Evolutionary conservation across 2,797 vertebrate genomes (phyloP), one percentile per base, ranked within the genome.

Genomic region (Peromyscus melanophrys): DNA sequence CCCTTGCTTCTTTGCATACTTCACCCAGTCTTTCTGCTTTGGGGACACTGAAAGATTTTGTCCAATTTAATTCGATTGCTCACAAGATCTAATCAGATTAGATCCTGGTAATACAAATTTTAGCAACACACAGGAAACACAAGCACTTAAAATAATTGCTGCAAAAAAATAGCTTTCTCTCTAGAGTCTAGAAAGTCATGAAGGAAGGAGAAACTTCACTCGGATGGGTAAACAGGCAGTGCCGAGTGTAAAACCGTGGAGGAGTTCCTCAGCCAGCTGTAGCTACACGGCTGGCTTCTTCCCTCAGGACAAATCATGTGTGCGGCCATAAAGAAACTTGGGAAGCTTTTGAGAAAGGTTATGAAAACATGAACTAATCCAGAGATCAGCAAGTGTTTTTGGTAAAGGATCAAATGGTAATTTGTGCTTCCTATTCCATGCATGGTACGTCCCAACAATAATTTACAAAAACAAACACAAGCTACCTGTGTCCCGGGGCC

Each of bases 101-200:
- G 11, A 65, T 88, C 57, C 96, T 67, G 40, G 73, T 46, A 78
- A 96, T 89, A 92, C 94, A 96, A 95, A 90, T 63, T 49, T 76
- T 80, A 78, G 80, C 29, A 97, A 81, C 63, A 95, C 93, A 90
- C 77, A 87, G 21, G 40, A 90, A 77, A 78, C n/a, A 82, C 27
- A 92, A 97, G 49, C 9, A 92, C 82, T 94, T 91, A 87, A 96
- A 94, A 92, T 92, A 94, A 85, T 77, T 52, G 91, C 52, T 92
- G 6, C 25, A 97, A 95, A 75, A 71, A 96, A 63, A 63, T 21
- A 94, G 57, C 61, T 46, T 65, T 80, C 57, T 46, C 21, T 93
- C 34, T 85, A 37, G n/a, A 85, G 67, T 90, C 71, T 73, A 49
- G n/a, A 82, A 65, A 95, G 17, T 69, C 19, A 63, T 55, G 52